A percentile compares a stretch with the other conserved stretches of the same genome.
Conservation (phyloP, 2,888 invertebrate genomes). For the Caenorhabditis imperialis region DNA sequence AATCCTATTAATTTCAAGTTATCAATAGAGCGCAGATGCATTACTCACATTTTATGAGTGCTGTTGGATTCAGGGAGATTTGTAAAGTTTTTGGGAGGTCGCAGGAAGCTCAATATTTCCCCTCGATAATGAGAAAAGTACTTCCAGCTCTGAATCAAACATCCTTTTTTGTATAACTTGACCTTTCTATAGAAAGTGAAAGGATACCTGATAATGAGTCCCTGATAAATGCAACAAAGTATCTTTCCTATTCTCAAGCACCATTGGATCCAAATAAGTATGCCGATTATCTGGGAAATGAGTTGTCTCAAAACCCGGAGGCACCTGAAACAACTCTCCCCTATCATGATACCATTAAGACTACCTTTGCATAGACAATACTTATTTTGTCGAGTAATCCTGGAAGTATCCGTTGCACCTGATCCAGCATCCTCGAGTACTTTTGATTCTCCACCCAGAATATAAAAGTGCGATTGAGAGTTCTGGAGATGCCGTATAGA, state of each 20-base stretch:
- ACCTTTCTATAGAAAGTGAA: neutral
- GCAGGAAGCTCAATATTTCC: conserved; percentile 1
- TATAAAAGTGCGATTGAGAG: neutral
- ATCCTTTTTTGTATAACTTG: conserved; percentile 1
- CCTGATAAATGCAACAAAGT: neutral
- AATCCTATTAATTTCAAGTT: neutral
- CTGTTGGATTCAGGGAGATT: neutral
- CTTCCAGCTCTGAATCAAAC: conserved; percentile 18
- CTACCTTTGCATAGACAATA: conserved; percentile 1
- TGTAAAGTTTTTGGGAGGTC: neutral
- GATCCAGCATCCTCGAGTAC: neutral
- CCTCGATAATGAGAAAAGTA: neutral
- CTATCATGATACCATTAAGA: neutral
- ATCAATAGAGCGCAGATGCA: too few relatives aligned
- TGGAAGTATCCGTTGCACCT: neutral
- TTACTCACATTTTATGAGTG: neutral
- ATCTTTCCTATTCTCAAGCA: neutral
- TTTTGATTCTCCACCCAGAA: conserved; percentile 6
- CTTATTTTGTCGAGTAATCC: neutral
- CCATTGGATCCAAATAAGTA: too few relatives aligned
- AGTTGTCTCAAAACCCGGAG: neutral
- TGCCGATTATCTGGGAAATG: neutral
- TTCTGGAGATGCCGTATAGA: neutral
- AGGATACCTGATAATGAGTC: neutral
- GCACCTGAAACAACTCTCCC: neutral